Conservation (phyloP, 2,888 invertebrate species). For the Leptopterna dolabrata region DNA sequence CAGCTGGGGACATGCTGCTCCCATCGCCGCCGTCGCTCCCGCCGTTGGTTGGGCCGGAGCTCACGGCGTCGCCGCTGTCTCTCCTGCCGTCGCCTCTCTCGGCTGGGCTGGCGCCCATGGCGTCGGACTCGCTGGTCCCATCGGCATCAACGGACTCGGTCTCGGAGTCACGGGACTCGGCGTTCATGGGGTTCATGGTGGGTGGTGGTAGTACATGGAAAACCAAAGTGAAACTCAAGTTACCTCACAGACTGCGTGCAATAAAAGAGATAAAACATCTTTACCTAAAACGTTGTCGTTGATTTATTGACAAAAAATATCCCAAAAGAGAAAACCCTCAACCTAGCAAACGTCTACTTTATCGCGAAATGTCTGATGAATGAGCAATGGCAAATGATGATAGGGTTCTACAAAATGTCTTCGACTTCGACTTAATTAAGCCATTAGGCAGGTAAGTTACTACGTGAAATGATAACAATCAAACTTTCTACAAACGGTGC, state of each 20-base stretch:
- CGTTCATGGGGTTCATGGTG: constrained; percentile 13
- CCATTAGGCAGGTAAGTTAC: too few relatives aligned
- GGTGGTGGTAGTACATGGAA: constrained; percentile 38
- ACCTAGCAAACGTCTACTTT: too few relatives aligned
- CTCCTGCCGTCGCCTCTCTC: background rate
- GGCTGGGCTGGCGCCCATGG: constrained; percentile 35
- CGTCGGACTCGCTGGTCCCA: background rate
- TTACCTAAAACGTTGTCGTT: background rate
- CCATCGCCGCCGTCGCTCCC: constrained; percentile 62
- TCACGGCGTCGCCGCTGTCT: constrained; percentile 55
- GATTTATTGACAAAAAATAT: background rate
- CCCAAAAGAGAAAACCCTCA: too few relatives aligned
- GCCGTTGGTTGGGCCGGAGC: constrained; percentile 58
- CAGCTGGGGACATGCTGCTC: constrained; percentile 60
- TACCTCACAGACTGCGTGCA: constrained; percentile 39
- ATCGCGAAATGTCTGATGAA: too few relatives aligned
- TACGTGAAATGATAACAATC: too few relatives aligned
- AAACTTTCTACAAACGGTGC: too few relatives aligned
- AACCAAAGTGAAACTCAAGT: constrained; percentile 1
- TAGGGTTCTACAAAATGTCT: too few relatives aligned
- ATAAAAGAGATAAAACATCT: constrained; percentile 47
- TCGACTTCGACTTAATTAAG: too few relatives aligned
- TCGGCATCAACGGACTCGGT: constrained; percentile 22
- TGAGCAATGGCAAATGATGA: too few relatives aligned
- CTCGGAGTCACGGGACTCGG: constrained; percentile 28